phyloP scores from a whole-genome alignment of 1,140 invertebrate genomes.

The Lepidostoma basale region DNA sequence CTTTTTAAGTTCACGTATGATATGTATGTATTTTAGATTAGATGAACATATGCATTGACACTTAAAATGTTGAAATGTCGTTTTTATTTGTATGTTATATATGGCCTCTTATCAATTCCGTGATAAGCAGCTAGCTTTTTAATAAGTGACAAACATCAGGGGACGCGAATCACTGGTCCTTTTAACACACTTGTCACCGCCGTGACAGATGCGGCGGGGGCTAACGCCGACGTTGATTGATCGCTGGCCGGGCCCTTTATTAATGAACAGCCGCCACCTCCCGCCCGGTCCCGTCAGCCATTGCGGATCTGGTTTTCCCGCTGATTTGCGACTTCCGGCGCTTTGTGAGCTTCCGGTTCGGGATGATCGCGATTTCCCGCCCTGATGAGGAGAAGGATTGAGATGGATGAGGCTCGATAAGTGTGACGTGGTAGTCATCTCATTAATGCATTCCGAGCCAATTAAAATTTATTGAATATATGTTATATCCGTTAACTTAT shows the following conservation, averaged over 20 bases:
- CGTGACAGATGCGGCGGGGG: slow-evolving; percentile 34
- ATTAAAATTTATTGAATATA: no score
- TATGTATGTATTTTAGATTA: no score
- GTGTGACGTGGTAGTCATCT: not conserved
- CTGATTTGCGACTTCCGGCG: slow-evolving; percentile 17
- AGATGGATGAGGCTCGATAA: not conserved
- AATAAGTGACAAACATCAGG: no score
- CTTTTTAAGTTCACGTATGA: no score
- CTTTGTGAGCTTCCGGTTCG: slow-evolving; percentile 16
- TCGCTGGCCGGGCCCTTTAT: slow-evolving; percentile 32
- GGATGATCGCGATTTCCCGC: slow-evolving; percentile 1
- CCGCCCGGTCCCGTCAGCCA: slow-evolving; percentile 1
- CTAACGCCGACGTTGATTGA: slow-evolving; percentile 34
- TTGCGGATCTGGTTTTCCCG: slow-evolving; percentile 20
- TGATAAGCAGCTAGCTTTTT: no score
- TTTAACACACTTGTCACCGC: slow-evolving; percentile 36
- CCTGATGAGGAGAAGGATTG: slow-evolving; percentile 5
- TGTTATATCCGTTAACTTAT: no score
- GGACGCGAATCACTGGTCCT: slow-evolving; percentile 3
- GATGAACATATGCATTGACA: no score
- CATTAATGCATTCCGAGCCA: no score
- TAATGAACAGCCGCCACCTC: slow-evolving; percentile 23
- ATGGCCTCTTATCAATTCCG: no score
- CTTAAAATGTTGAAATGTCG: no score
- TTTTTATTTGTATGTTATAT: no score